These are phyloP conservation scores for Talpa occidentalis DNA, from an alignment of 2,113 vertebrate species.

Conservation along the genomic window DNA sequence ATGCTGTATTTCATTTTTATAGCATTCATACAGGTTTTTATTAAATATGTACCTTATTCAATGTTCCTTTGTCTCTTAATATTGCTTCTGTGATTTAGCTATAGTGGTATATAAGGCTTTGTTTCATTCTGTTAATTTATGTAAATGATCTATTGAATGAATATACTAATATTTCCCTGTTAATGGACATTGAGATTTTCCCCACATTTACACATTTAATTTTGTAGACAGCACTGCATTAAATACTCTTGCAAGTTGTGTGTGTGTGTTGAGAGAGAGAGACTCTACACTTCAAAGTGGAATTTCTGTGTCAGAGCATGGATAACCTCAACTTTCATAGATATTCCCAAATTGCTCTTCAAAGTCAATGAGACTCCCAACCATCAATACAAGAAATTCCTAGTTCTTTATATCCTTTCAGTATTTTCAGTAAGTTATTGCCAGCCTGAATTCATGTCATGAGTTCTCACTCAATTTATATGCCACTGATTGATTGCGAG, in stretches of 20 bases:
- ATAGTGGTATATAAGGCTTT: neutral
- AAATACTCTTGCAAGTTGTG: neutral
- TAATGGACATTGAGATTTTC: neutral
- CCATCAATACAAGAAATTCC: neutral
- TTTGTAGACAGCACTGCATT: neutral
- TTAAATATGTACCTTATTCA: neutral
- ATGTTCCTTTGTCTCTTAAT: neutral
- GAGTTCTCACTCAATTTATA: neutral
- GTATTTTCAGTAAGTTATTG: constrained; percentile 16
- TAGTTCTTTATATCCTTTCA: neutral
- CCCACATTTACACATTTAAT: neutral
- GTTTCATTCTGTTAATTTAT: constrained; percentile 18
- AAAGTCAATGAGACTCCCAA: neutral
- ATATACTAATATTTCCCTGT: neutral
- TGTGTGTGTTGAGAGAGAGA: neutral
- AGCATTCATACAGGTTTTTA: neutral
- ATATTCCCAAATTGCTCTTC: neutral
- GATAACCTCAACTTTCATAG: neutral
- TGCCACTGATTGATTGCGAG: neutral
- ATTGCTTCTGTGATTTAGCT: constrained; percentile 18
- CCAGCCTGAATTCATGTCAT: neutral
- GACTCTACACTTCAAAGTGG: neutral
- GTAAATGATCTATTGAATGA: neutral
- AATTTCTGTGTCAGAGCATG: constrained; percentile 12
- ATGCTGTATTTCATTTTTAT: constrained; percentile 16